Conservation (phyloP, 2,113 vertebrate species). For the Isurus oxyrinchus region DNA sequence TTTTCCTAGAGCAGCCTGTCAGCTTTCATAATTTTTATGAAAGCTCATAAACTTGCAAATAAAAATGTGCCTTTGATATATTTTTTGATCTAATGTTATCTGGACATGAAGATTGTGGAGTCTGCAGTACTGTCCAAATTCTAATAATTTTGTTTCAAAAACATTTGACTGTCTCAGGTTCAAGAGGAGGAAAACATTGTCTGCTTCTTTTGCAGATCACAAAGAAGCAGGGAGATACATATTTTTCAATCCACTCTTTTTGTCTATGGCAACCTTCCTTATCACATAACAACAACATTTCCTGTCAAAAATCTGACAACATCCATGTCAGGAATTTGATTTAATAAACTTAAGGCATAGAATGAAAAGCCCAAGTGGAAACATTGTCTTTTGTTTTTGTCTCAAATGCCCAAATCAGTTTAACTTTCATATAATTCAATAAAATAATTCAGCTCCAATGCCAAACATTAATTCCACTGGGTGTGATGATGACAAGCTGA, state of each 20-base stretch:
- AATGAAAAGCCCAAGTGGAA: neutral
- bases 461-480: neutral
- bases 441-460: neutral
- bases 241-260: neutral
- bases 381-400: neutral
- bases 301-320: neutral
- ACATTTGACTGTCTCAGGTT: neutral
- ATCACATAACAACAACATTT: neutral
- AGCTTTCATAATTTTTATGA: neutral
- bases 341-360: neutral
- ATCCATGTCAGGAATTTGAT: neutral
- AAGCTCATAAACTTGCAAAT: neutral
- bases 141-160: neutral
- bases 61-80: neutral
- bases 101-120: neutral
- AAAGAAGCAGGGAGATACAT: neutral
- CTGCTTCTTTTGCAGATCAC: neutral
- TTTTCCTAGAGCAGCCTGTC: neutral
- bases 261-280: neutral
- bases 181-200: neutral
- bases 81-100: neutral
- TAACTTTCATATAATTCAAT: neutral
- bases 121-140: neutral
- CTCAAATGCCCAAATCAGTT: neutral
- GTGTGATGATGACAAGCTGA: neutral